Evolutionary conservation across 2,888 invertebrate genomes (phyloP).

Genomic region (Drosophila meridionalis): DNA sequence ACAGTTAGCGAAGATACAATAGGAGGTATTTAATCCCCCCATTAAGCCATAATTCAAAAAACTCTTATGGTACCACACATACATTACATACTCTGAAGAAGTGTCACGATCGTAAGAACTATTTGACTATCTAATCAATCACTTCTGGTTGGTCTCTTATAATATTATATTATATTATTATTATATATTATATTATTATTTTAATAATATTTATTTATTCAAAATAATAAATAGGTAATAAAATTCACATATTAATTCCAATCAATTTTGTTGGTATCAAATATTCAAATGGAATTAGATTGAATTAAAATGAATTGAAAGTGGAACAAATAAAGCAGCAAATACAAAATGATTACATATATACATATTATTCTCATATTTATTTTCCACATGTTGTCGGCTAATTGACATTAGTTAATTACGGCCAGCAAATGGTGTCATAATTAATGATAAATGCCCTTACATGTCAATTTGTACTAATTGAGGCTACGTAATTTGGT

Average conservation of each 20-base stretch:
- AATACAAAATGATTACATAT: not conserved
- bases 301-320: not conserved
- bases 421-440: constrained; percentile 14
- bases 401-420: constrained; percentile 2
- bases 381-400: too few relatives aligned
- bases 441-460: constrained; percentile 28
- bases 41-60: not conserved
- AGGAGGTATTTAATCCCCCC: not conserved
- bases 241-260: too few relatives aligned
- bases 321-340: not conserved
- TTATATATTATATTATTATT: not conserved
- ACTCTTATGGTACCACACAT: not conserved
- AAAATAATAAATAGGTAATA: too few relatives aligned
- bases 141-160: not conserved
- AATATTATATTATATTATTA: not conserved
- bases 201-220: too few relatives aligned
- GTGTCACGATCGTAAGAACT: not conserved
- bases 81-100: not conserved
- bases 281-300: not conserved
- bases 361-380: too few relatives aligned
- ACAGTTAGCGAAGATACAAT: not conserved
- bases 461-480: constrained; percentile 13
- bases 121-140: not conserved
- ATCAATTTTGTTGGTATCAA: too few relatives aligned
- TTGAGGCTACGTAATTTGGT: not conserved